phyloP scores from a whole-genome alignment of 2,113 vertebrate species.

The Himantopus leucocephalus region DNA sequence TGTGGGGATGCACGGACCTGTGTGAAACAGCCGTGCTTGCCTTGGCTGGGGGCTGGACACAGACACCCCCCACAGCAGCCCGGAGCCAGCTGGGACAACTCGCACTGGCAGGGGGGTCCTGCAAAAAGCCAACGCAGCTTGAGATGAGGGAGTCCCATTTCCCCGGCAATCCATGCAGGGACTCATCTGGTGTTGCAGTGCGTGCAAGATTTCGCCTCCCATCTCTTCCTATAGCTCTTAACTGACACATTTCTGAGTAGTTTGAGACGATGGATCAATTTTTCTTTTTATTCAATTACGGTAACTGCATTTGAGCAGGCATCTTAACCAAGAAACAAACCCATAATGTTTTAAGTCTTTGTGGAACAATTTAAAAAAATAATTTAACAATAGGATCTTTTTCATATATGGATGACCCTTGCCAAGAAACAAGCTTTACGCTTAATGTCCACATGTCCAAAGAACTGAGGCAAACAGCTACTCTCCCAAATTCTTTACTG shows the following conservation, averaged over 20 bases:
- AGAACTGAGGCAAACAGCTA: neutral
- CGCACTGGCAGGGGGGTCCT: rapidly evolving
- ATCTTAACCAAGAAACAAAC: neutral
- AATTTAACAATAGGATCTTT: neutral
- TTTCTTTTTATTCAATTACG: neutral
- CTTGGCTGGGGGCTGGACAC: too few species aligned
- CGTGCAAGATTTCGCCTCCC: neutral
- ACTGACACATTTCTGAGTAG: neutral
- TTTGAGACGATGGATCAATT: neutral
- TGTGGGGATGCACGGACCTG: neutral
- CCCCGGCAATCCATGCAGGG: neutral
- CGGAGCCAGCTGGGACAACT: neutral
- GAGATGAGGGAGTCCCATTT: neutral
- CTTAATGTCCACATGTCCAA: neutral
- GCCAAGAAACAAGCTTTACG: neutral
- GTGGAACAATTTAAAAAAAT: neutral
- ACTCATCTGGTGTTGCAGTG: neutral
- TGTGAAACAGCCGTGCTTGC: neutral
- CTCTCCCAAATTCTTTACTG: neutral
- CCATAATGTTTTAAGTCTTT: neutral
- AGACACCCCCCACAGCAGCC: neutral
- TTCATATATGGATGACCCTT: neutral
- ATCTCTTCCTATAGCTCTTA: neutral
- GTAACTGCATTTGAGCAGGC: neutral
- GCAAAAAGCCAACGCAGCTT: neutral